phyloP scores from a whole-genome alignment of 2,113 vertebrate genomes.

The Triplophysa dalaica region DNA sequence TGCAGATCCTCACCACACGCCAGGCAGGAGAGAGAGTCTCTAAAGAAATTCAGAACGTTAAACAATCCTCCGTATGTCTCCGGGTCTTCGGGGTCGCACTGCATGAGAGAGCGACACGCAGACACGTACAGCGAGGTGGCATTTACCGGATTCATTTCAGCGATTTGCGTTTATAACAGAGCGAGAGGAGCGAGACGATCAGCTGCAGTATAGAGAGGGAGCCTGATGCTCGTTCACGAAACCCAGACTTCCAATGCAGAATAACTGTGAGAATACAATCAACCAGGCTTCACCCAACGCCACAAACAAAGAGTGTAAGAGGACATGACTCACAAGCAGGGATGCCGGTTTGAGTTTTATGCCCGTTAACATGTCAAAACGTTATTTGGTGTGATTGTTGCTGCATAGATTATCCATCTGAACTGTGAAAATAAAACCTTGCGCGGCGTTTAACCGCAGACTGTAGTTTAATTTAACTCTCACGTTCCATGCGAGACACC shows the following conservation, averaged over 20 bases:
- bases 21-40: constrained; percentile 90
- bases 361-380: constrained; percentile 12
- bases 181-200: neutral
- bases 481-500: neutral
- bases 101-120: constrained; percentile 93
- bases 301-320: constrained; percentile 16
- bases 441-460: neutral
- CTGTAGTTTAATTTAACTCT: neutral
- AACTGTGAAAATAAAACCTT: neutral
- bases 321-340: constrained; percentile 33
- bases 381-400: neutral
- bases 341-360: constrained; percentile 1
- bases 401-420: neutral
- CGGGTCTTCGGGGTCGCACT: constrained; percentile 89
- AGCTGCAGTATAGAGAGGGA: neutral
- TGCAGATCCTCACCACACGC: constrained; percentile 84
- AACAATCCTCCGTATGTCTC: constrained; percentile 88
- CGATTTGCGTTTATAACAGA: constrained; percentile 67
- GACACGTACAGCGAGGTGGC: constrained; percentile 94
- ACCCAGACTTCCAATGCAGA: neutral
- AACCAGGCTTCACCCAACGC: constrained; percentile 39
- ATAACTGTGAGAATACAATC: neutral
- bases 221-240: neutral
- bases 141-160: constrained; percentile 95
- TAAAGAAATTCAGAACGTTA: constrained; percentile 90